Percentiles rank a stretch among this genome's conserved stretches.
Conservation (phyloP, 2,797 vertebrate genomes). For the Neomorphus geoffroyi region DNA sequence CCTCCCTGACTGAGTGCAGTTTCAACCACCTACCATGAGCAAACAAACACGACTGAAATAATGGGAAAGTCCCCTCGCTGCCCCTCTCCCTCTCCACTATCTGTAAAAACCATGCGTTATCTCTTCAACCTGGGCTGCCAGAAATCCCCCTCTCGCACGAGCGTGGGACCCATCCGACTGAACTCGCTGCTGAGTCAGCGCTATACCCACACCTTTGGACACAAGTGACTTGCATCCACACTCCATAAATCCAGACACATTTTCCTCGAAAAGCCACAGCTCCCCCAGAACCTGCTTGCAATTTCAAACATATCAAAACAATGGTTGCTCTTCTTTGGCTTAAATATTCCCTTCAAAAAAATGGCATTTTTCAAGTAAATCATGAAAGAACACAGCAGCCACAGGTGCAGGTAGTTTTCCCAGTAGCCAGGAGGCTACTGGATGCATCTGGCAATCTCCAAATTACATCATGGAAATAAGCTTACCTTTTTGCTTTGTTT, state of each 20-base stretch:
- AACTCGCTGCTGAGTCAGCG: not conserved
- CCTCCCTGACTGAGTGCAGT: not conserved
- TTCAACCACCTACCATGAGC: not conserved
- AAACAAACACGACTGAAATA: not conserved
- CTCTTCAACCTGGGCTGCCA: not conserved
- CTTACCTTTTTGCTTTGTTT: constrained; percentile 5
- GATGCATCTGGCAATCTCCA: not conserved
- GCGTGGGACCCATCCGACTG: not conserved
- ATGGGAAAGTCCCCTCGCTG: not conserved
- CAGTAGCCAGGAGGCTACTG: not conserved
- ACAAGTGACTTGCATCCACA: accelerated
- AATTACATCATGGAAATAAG: not conserved
- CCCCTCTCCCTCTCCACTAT: not conserved
- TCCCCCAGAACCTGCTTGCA: not conserved
- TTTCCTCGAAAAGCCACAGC: not conserved
- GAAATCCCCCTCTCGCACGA: not conserved
- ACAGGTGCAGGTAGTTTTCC: accelerated
- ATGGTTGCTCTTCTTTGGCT: not conserved
- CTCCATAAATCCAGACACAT: not conserved
- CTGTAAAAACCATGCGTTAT: not conserved
- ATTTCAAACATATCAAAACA: accelerated
- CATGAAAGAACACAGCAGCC: not conserved
- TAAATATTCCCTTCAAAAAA: not conserved
- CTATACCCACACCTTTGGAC: accelerated
- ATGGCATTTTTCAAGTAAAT: not conserved